Evolutionary conservation across 2,113 vertebrate species (phyloP).

Genomic region (Piprites chloris): DNA sequence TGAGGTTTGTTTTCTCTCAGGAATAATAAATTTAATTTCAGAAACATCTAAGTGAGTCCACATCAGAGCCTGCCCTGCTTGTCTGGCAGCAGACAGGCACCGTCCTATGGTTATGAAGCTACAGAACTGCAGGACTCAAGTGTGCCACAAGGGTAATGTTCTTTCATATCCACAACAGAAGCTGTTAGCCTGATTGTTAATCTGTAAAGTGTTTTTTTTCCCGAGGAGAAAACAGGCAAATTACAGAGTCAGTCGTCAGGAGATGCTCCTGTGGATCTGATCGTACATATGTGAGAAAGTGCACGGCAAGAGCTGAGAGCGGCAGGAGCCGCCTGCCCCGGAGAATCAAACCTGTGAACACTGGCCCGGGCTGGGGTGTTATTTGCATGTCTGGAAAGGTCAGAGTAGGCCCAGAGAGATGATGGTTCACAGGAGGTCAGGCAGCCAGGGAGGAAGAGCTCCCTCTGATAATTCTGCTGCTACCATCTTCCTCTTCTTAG

Average conservation of each 20-base stretch:
- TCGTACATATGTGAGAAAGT: background rate
- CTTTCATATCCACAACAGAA: background rate
- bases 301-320: background rate
- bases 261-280: background rate
- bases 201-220: background rate
- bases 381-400: background rate
- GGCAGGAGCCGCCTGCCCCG: background rate
- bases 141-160: background rate
- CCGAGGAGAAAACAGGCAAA: background rate
- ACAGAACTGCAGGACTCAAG: background rate
- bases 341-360: background rate
- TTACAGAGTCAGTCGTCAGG: background rate
- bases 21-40: background rate
- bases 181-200: constrained; percentile 16
- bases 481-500: background rate
- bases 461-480: background rate
- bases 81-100: background rate
- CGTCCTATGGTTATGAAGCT: background rate
- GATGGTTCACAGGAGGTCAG: background rate
- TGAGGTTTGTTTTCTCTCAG: background rate
- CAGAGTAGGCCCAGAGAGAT: background rate
- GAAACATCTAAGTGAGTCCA: background rate
- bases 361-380: accelerated
- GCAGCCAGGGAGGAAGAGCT: background rate
- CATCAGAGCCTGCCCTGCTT: background rate